Evolutionary conservation across 2,888 invertebrate genomes (phyloP), one percentile per base, ranked within the genome.

Genomic region (Hirtodrosophila cameraria): DNA sequence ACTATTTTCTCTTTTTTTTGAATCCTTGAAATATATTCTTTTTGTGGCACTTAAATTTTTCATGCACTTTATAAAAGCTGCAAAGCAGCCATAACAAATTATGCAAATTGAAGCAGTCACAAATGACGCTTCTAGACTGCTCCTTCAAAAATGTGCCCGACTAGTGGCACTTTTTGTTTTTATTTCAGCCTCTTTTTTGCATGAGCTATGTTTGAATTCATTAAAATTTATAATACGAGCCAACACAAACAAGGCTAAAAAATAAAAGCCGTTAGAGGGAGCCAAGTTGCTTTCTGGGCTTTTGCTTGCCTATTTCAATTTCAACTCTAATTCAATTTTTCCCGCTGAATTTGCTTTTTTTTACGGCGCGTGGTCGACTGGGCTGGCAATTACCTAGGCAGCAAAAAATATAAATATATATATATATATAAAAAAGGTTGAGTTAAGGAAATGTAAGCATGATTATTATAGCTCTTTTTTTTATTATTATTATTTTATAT

Each of bases 241-340:
- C 60, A 62, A 64, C 52, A 63, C 54, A 82, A 75, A 67, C 52
- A 73, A 58, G 73, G 38, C 27, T 41, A 12, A 53, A 53, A 60
- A 52, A 62, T 43, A 50, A 45, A 52, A 48, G 8, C 31, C 30
- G 8, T 9, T 35, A 45, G 38, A 25, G 11, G 23, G 42, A 15
- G 27, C 31, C 35, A 30, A 25, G 13, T 25, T 28, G 35, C 39
- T 45, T 41, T 52, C 33, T 27, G 28, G 30, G 18, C 18, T 23
- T 18, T 54, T 65, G 65, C 60, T 59, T 70, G 65, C 43, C 62
- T 59, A 70, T 80, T 83, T 80, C 74, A 77, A 80, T 77, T 72
- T 63, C 71, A 61, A 61, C 83, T 82, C 80, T 79, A 79, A 82
- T 85, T 81, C 69, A 81, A 82, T 81, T 81, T 80, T 63, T 65